phyloP scores from a whole-genome alignment of 2,797 vertebrate genomes.

The Scolopax rusticola region DNA sequence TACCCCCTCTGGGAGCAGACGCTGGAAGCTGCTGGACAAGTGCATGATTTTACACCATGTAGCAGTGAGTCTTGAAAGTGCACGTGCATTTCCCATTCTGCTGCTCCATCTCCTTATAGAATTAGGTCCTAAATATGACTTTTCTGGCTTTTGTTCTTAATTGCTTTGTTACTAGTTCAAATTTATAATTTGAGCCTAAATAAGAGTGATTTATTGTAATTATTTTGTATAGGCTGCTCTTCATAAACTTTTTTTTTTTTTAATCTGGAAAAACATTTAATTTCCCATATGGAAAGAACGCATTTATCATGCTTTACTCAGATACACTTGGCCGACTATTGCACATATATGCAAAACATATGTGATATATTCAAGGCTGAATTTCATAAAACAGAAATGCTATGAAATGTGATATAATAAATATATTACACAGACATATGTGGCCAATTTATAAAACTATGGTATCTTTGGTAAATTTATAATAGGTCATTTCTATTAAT shows the following conservation, averaged over 20 bases:
- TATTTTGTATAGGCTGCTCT: conserved; percentile 58
- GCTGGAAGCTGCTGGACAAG: not conserved
- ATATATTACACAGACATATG: conserved; percentile 69
- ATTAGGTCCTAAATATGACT: not conserved
- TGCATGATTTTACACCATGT: not conserved
- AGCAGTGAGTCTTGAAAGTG: not conserved
- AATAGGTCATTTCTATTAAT: conserved; percentile 64
- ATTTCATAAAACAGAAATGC: conserved; percentile 70
- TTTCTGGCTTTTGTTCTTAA: conserved; percentile 9
- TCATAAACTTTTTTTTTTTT: conserved; percentile 25
- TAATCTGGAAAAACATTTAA: conserved; percentile 64
- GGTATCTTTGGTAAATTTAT: conserved; percentile 58
- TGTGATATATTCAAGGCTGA: conserved; percentile 67
- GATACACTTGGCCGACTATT: conserved; percentile 53
- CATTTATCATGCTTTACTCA: conserved; percentile 73
- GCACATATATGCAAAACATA: conserved; percentile 71
- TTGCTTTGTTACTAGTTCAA: not conserved
- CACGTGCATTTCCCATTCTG: not conserved
- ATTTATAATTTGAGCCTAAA: conserved; percentile 36
- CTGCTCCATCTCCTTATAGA: not conserved
- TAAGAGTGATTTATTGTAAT: conserved; percentile 63
- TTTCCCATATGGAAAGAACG: conserved; percentile 70
- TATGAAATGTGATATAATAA: conserved; percentile 71
- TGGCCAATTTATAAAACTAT: conserved; percentile 62
- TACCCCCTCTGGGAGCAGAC: not conserved